These are phyloP conservation scores for Epinephelus fuscoguttatus DNA, from an alignment of 2,113 vertebrate genomes.

Conservation along the genomic window DNA sequence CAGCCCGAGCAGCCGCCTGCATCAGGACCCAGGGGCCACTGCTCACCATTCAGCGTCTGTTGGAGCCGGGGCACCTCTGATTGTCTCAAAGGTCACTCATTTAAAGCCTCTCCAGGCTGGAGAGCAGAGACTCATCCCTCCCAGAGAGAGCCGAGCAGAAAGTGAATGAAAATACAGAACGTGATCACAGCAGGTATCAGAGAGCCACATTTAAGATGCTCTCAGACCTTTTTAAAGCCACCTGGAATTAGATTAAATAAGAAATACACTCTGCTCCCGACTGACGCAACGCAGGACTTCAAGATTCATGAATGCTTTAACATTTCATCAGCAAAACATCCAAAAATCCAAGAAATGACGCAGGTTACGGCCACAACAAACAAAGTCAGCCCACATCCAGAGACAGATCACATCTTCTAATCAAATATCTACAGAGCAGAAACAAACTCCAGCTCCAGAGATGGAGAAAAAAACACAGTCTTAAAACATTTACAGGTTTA, in stretches of 20 bases:
- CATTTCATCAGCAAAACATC: too few species aligned
- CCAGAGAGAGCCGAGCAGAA: constrained; percentile 19
- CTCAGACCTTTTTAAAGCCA: not conserved
- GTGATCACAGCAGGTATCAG: constrained; percentile 23
- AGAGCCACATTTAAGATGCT: not conserved
- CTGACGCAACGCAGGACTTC: not conserved
- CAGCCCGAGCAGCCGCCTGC: constrained; percentile 45
- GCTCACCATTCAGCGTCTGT: constrained; percentile 55
- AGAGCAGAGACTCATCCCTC: constrained; percentile 36
- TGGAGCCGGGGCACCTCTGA: constrained; percentile 56
- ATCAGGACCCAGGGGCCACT: constrained; percentile 50
- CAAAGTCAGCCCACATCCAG: not conserved
- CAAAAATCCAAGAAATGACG: not conserved
- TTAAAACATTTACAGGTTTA: constrained; percentile 1
- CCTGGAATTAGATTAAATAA: constrained; percentile 11
- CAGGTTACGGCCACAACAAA: not conserved
- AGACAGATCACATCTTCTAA: too few species aligned
- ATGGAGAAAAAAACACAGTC: not conserved
- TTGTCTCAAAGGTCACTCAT: constrained; percentile 79
- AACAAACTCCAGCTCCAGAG: not conserved
- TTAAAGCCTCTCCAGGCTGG: constrained; percentile 38
- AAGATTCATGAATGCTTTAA: too few species aligned
- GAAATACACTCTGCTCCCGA: not conserved
- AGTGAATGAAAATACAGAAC: constrained; percentile 4
- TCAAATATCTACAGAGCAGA: too few species aligned